Base-by-base conservation (phyloP, 2,888 invertebrate genomes). In the Thereva nobilitata region DNA sequence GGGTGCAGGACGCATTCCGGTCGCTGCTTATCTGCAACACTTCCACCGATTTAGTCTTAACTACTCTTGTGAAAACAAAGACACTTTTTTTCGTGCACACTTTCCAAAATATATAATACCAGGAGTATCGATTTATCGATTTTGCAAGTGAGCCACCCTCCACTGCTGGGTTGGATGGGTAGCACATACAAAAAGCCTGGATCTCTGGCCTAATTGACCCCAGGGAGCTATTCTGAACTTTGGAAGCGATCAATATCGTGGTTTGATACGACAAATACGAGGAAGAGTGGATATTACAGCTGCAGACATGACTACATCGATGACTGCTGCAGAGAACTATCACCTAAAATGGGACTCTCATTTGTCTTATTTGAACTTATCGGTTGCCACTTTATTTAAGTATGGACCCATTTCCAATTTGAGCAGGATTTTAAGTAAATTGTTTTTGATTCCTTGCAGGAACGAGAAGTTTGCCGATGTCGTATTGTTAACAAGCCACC, bases 291-390 rank as follows among this genome's bases (percentile, higher is more conserved):
- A 57, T 23, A 9, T 44, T 44, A 57, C 42, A 57, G 34, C 47
- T 37, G 23, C 6, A n/a, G 47, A n/a, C 9, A 61, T 61, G 61
- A 41, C 64, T 12, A 53, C 64, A 38, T 12, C 64, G 44, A 53
- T 64, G 82, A 83, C 83, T 73, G 82, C 84, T 69, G 84, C 86
- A 75, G 93, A 93, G 80, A 93, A 92, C 74, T 93, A 92, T 80
- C 92, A 93, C 81, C 84, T 93, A 64, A 93, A 93, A 84, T 93
- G 93, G 93, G 91, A 92, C 80, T 92, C 92, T 72, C 92, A 91
- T 83, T 87, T 89, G 75, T 86, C 89, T 40, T 91, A 92, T 82
- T 83, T 93, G 74, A 92, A 92, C 81, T 87, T 90, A 61, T 92
- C 91, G 70, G 89, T 93, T 57, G 89, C 92, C 68, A 88, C 90